These are phyloP conservation scores for Carollia perspicillata DNA, from an alignment of 2,113 vertebrate species.

Conservation along the genomic window DNA sequence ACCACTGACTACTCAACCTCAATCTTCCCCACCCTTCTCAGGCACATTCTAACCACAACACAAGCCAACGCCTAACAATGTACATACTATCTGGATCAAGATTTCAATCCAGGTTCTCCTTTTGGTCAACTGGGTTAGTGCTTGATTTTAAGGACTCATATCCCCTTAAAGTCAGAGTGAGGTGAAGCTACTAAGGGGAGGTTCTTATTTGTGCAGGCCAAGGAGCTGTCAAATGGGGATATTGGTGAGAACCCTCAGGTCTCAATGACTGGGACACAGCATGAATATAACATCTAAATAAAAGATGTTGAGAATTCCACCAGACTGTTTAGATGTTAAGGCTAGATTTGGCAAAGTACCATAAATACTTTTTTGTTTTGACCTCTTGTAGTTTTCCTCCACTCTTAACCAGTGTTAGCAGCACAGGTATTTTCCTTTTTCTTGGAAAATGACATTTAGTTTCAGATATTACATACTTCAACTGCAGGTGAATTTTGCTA, in stretches of 20 bases:
- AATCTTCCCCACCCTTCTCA: neutral
- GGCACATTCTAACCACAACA: neutral
- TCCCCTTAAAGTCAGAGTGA: conserved; percentile 12
- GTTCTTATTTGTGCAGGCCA: conserved; percentile 41
- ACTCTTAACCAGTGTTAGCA: neutral
- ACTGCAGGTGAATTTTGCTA: conserved; percentile 11
- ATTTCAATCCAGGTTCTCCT: conserved; percentile 14
- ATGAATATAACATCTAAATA: conserved; percentile 72
- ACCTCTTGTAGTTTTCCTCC: conserved; percentile 51
- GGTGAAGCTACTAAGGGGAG: neutral
- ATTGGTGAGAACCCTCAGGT: conserved; percentile 49
- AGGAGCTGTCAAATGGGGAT: conserved; percentile 50
- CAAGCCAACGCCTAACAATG: neutral
- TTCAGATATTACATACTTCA: conserved; percentile 34
- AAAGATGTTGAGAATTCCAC: conserved; percentile 66
- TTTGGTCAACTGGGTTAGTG: neutral
- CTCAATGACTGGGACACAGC: conserved; percentile 67
- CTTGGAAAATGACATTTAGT: conserved; percentile 19
- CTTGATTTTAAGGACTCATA: neutral
- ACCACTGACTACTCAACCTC: neutral
- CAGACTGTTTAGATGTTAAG: conserved; percentile 70
- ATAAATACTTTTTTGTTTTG: conserved; percentile 74
- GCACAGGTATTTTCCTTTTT: conserved; percentile 21
- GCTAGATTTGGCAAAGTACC: conserved; percentile 76
- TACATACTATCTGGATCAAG: neutral